Percentiles rank a stretch among this genome's conserved stretches.
phyloP scores from a whole-genome alignment of 1,140 invertebrate genomes.

The Dinoponera quadriceps region DNA sequence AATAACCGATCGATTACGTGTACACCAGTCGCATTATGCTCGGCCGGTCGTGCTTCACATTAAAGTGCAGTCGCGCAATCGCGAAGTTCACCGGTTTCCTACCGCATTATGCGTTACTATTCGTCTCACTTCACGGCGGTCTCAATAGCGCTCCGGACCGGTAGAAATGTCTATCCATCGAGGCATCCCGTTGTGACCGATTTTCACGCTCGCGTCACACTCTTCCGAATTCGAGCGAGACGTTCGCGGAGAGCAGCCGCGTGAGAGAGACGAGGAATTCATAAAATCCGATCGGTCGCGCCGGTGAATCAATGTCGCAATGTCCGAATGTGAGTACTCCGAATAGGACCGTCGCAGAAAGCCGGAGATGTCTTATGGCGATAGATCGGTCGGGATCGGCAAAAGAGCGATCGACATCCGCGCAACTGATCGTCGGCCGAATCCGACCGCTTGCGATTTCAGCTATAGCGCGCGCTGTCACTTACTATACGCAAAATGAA shows the following conservation, averaged over 20 bases:
- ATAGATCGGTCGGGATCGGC: neutral
- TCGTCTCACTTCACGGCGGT: neutral
- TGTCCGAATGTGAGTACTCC: neutral
- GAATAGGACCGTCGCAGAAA: neutral
- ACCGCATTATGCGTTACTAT: neutral
- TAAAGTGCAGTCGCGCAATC: neutral
- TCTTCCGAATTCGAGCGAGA: too few species aligned
- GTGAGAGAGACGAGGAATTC: too few species aligned
- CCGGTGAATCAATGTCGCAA: neutral
- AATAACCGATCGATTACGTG: conserved; percentile 53
- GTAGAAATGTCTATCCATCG: neutral
- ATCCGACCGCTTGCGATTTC: conserved; percentile 3
- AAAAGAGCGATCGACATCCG: neutral
- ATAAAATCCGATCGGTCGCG: too few species aligned
- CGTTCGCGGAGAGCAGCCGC: too few species aligned
- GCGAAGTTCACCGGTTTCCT: conserved; percentile 17
- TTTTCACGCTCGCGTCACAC: neutral
- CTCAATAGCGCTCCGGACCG: neutral
- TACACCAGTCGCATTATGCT: conserved; percentile 18
- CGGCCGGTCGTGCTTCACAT: conserved; percentile 18
- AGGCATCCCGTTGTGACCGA: neutral
- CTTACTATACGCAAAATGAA: conserved; percentile 85
- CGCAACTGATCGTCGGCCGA: neutral
- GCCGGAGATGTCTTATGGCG: neutral
- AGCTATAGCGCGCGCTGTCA: conserved; percentile 76